Evolutionary conservation across 1,140 invertebrate species (phyloP), one percentile per base, ranked within the genome.

Genomic region (Trichomalopsis sarcophagae): DNA sequence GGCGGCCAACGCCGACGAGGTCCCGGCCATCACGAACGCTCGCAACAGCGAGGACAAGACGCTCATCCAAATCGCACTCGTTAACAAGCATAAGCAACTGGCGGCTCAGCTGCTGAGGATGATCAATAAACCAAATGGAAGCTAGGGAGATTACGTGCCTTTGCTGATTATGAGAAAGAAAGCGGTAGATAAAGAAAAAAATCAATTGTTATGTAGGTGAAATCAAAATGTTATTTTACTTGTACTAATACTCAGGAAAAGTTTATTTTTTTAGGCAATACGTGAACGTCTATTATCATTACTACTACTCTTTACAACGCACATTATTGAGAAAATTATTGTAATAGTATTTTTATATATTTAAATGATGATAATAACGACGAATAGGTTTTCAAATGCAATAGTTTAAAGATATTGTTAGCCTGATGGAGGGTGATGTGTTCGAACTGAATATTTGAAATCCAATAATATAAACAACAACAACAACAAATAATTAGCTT

Each of bases 11-110:
- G 62, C 84, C 69, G 80, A 87, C 69, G 86, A 87, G 40, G 40
- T 86, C 47, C 0, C 30, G 44, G 80, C 80, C 85, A 23, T 87
- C 47, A 82, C 80, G 36, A 81, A 86, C 82, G 81, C 86, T 62
- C 86, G 86, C 30, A 86, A 87, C 47, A 14, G 75, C 55, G 17
- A 33, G 27, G 50, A 23, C 13, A 76, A 55, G 17, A 77, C 73
- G 10, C 47, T 75, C 62, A 4, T 81, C 11, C 79, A 86, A 23
- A 74, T 86, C 62, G 75, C 80, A 13, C 66, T 82, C 40, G 21
- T 55, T 14, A 82, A 86, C 50, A 62, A 77, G n/a, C 85, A 83
- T 36, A 76, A 78, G 36, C 77, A 86, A 17, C 30, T 86, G 44
- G 73, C 73, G 5, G 55, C 55, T 4, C 55, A n/a, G 10, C 27